phyloP scores from a whole-genome alignment of 2,797 vertebrate species.

The Mormyrops boulengeri region DNA sequence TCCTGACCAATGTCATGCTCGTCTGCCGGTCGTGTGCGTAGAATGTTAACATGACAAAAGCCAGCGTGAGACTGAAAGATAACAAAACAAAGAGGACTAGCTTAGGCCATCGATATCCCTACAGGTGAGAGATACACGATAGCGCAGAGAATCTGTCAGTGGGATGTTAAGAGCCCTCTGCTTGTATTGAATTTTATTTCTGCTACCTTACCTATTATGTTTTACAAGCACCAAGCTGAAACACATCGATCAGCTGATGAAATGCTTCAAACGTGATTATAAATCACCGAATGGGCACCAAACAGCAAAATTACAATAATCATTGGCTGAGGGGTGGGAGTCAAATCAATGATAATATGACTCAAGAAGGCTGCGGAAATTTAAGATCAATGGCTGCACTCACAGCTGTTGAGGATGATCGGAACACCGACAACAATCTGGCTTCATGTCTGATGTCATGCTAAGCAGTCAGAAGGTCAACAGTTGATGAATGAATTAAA shows the following conservation, averaged over 20 bases:
- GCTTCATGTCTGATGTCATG: background rate
- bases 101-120: background rate
- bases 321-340: background rate
- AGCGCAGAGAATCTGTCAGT: background rate
- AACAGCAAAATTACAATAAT: conserved; percentile 20
- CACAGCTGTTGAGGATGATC: background rate
- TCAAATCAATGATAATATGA: conserved; percentile 16
- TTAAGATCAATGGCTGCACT: background rate
- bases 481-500: conserved; percentile 25
- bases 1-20: background rate
- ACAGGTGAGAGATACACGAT: background rate
- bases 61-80: conserved; percentile 43
- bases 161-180: background rate
- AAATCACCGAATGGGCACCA: conserved; percentile 20
- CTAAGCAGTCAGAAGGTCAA: background rate
- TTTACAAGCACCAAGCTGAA: conserved; percentile 19
- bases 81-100: conserved; percentile 43
- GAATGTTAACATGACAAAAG: conserved; percentile 55
- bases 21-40: conserved; percentile 30
- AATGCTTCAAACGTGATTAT: conserved; percentile 1
- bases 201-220: conserved; percentile 19
- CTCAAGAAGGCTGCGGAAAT: background rate
- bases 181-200: background rate
- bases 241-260: conserved; percentile 21
- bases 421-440: background rate